A percentile compares a stretch with the other conserved stretches of the same genome.
Conservation (phyloP, 2,797 vertebrate species). For the Mus minutoides region DNA sequence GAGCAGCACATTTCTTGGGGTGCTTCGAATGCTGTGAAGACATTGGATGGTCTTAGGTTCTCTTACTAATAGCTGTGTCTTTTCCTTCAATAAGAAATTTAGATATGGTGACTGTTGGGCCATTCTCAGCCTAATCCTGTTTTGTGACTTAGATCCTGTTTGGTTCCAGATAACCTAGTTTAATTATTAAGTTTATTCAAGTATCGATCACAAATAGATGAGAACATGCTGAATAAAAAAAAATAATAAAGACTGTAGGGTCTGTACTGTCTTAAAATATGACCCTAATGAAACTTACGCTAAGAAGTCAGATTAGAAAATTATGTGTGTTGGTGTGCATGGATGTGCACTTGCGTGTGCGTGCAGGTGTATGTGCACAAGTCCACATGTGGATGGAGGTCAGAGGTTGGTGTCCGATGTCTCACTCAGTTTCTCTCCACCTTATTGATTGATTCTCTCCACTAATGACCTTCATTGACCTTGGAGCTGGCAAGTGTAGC, state of each 20-base stretch:
- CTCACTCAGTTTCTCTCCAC: background rate
- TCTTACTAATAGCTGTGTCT: background rate
- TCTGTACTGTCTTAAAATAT: conserved; percentile 3
- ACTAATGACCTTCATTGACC: background rate
- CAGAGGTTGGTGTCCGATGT: background rate
- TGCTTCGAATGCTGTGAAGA: background rate
- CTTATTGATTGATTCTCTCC: background rate
- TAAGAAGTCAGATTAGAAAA: background rate
- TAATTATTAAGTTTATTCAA: conserved; percentile 64
- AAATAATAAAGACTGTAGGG: conserved; percentile 24
- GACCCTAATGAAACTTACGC: conserved; percentile 18
- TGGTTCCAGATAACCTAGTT: conserved; percentile 24
- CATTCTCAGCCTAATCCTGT: background rate
- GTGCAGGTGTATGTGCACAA: too few species aligned
- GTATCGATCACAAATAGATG: conserved; percentile 33
- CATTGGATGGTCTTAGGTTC: background rate
- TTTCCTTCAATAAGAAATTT: background rate
- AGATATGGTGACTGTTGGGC: background rate
- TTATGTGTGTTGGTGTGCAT: background rate
- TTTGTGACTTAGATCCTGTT: conserved; percentile 43
- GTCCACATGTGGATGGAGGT: background rate
- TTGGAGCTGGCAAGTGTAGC: background rate
- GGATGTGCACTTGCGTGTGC: background rate
- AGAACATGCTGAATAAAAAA: background rate
- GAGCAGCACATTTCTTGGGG: background rate